Evolutionary conservation across 2,888 invertebrate species (phyloP), one percentile per base, ranked within the genome.

Genomic region (Athrips mouffetella): DNA sequence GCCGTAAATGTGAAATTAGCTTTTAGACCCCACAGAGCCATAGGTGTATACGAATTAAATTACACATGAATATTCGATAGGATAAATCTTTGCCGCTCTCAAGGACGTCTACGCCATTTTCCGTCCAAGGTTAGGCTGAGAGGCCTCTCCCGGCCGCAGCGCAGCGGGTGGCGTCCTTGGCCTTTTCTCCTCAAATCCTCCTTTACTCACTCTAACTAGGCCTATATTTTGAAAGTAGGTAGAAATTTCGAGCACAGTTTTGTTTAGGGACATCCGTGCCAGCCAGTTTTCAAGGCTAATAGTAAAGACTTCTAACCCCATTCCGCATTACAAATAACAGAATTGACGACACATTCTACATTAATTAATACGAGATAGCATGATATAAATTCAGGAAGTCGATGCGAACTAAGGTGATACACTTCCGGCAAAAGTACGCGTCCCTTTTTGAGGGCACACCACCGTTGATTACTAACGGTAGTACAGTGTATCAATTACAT

Each of bases 381-480:
- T 37, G 27, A 67, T 64, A 65, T 57, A 63, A 68, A 73, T 70
- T 72, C 67, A 73, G 75, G 74, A 76, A 76, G 73, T 68, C 68
- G 56, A 67, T 67, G 66, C 70, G 69, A 72, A 73, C 70, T 67
- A 71, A 60, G 58, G 62, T 71, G 68, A 63, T 70, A 69, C 61
- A 75, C 70, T 75, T 79, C 79, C 80, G 77, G 73, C 62, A 57
- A 53, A 48, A 55, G 46, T 49, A 51, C 50, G 54, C 61, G 70
- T 66, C 74, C 75, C 76, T 77, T 76, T 73, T 73, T 57, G 68
- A 76, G 73, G 73, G 64, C 70, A 58, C 56, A 66, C 73, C 75
- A n/a, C n/a, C n/a, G n/a, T n/a, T n/a, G 73, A 73, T 76, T 60
- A 57, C 59, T 76, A 79, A 77, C 79, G 73, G 79, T 76, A 65